Percentiles rank a stretch among this genome's conserved stretches.
phyloP scores from a whole-genome alignment of 2,113 vertebrate species.

The Mobula birostris region DNA sequence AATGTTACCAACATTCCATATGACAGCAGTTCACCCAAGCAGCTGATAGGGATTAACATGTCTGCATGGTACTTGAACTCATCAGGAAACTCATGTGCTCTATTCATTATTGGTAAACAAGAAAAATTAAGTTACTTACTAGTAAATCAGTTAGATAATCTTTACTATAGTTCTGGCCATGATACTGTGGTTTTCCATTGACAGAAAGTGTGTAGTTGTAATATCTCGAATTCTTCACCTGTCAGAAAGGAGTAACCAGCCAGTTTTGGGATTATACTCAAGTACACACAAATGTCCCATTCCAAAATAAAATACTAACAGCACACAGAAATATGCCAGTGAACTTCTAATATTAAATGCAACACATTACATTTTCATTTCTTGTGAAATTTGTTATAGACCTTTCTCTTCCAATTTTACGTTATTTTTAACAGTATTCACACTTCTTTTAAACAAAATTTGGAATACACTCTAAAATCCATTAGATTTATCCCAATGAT shows the following conservation, averaged over 20 bases:
- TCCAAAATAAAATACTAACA: neutral
- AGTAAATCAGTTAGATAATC: slow-evolving; percentile 94
- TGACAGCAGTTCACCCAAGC: no score
- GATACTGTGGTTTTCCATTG: slow-evolving; percentile 75
- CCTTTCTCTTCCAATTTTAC: neutral
- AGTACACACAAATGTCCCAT: neutral
- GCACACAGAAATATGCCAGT: neutral
- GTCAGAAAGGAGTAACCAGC: slow-evolving; percentile 39
- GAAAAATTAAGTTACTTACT: slow-evolving; percentile 58
- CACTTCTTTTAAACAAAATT: neutral
- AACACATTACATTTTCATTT: neutral
- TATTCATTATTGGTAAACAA: neutral
- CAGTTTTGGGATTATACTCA: neutral
- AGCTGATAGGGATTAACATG: no score
- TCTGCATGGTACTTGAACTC: neutral
- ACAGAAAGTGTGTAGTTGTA: slow-evolving; percentile 96
- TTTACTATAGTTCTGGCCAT: slow-evolving; percentile 80
- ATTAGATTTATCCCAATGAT: no score
- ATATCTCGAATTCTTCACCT: slow-evolving; percentile 96
- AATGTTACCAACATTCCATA: neutral
- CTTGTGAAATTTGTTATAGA: neutral
- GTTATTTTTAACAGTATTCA: neutral
- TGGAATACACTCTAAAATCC: neutral
- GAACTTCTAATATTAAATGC: neutral
- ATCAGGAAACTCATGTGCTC: neutral